phyloP scores from a whole-genome alignment of 2,797 vertebrate species.

The Cottoperca gobio region DNA sequence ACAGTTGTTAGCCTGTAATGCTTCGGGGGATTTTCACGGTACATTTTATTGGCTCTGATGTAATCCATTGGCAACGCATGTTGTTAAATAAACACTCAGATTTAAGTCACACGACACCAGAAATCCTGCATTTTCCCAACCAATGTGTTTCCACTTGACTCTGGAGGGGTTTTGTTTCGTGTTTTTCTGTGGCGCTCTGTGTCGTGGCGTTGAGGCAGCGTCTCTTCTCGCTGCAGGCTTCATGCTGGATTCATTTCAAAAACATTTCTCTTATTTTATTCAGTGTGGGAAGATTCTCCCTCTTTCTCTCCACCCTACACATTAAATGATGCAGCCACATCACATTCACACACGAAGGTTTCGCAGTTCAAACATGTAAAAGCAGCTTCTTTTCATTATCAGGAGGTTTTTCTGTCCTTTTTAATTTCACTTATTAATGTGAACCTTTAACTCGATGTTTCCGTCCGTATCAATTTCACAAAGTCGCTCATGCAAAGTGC shows the following conservation, averaged over 20 bases:
- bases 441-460: slow-evolving; percentile 1
- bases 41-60: slow-evolving; percentile 49
- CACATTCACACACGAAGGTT: slow-evolving; percentile 8
- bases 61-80: slow-evolving; percentile 25
- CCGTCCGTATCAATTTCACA: background rate
- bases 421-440: slow-evolving; percentile 12
- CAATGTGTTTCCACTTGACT: slow-evolving; percentile 16
- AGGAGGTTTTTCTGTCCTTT: slow-evolving; percentile 5
- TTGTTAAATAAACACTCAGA: slow-evolving; percentile 46
- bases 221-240: slow-evolving; percentile 2
- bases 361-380: slow-evolving; percentile 1
- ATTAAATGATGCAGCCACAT: slow-evolving; percentile 39
- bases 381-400: slow-evolving; percentile 12
- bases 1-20: no score
- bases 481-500: background rate
- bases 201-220: slow-evolving; percentile 16
- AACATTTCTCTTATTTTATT: slow-evolving; percentile 27
- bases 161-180: slow-evolving; percentile 12
- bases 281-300: slow-evolving; percentile 33
- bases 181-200: background rate
- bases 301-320: slow-evolving; percentile 29
- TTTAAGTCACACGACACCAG: slow-evolving; percentile 18
- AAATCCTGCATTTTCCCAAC: slow-evolving; percentile 33
- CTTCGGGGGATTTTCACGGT: slow-evolving; percentile 24
- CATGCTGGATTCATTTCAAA: slow-evolving; percentile 23